A percentile compares a stretch with the other conserved stretches of the same genome.
Evolutionary conservation across 2,797 vertebrate genomes (phyloP).

Genomic region (Mustela erminea): DNA sequence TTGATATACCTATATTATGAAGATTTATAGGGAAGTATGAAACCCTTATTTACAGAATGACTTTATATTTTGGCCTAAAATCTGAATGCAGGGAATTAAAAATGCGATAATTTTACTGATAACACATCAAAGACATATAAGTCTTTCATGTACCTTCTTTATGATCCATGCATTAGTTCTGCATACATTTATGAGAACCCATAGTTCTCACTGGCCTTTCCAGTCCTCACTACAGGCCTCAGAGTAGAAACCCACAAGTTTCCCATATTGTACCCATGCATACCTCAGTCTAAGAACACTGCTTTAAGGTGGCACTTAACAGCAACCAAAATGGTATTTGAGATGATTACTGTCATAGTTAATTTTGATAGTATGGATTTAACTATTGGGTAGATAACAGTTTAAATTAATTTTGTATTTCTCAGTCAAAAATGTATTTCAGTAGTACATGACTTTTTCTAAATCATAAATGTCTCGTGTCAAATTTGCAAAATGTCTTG

Average conservation of each 20-base stretch:
- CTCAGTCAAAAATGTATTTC: constrained; percentile 36
- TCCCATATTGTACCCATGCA: not conserved
- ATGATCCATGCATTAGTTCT: not conserved
- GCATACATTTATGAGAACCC: not conserved
- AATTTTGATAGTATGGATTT: not conserved
- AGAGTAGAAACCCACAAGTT: not conserved
- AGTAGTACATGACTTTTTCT: constrained; percentile 14
- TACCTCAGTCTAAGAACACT: not conserved
- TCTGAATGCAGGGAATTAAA: not conserved
- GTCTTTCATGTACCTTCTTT: not conserved
- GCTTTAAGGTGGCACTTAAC: not conserved
- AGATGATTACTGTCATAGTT: not conserved
- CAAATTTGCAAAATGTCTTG: not conserved
- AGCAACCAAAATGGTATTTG: not conserved
- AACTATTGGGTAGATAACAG: not conserved
- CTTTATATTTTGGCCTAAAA: constrained; percentile 14
- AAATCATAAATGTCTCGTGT: not conserved
- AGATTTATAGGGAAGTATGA: constrained; percentile 31
- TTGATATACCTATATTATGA: not conserved
- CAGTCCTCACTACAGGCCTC: not conserved
- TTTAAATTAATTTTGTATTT: constrained; percentile 22
- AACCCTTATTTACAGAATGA: not conserved
- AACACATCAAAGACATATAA: not conserved
- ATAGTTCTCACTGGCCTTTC: not conserved
- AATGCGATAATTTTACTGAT: not conserved